Base-by-base conservation (phyloP, 2,888 invertebrate species). In the Drosophila setosimentum region DNA sequence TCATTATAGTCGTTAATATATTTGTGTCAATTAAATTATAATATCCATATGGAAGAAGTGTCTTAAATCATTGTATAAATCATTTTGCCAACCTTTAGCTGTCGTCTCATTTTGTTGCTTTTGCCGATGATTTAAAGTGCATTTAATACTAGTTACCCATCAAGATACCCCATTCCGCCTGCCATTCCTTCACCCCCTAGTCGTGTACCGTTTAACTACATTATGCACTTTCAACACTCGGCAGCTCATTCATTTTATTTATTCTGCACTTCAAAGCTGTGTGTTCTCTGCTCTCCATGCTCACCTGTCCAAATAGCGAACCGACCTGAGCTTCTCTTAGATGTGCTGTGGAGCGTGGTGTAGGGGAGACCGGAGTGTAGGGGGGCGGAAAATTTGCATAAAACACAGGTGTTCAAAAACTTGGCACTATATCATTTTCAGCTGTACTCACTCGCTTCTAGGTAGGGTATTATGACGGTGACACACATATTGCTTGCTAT, bases 221-320 rank as follows among this genome's bases (percentile, higher is more conserved):
- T 84, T 85, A 84, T 84, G 88, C 84, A 84, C 84, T 84, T 80
- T 76, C 80, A 76, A 78, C 88, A 83, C 88, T 88, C 83, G 68
- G 79, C 81, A 76, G 70, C 88, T 86, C 85, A 85, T 86, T 83
- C 87, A 78, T 86, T 82, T 76, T 88, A 88, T 85, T 88, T 86
- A 86, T 83, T 81, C 82, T 86, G 80, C 83, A 78, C 87, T 83
- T 86, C 82, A 83, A 83, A 88, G 86, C 83, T 69, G 73, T 86
- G 73, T 81, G 81, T 48, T 64, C 29, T 49, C 32, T 48, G 40
- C 62, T 60, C 73, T 59, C 50, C 53, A 48, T 58, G 50, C 67
- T 68, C 88, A 88, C 86, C 88, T 85, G 86, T 81, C 89, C 85
- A 85, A 85, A 85, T 60, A 85, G 67, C 71, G 64, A 61, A 62